Conservation (phyloP, 2,888 invertebrate genomes). For the Apoda limacodes region DNA sequence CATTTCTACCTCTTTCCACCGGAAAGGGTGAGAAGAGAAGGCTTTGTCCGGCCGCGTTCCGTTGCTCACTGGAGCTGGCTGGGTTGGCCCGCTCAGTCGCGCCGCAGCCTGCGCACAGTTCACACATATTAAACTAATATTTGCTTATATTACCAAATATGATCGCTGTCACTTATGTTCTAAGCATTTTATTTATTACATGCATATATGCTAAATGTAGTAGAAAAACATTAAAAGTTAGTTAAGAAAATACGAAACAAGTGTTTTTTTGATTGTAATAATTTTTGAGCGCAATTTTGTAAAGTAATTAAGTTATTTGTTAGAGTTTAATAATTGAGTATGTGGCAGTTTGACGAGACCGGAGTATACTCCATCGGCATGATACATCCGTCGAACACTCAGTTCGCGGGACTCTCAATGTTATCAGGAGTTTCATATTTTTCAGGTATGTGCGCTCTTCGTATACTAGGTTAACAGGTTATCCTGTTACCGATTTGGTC, state of each 20-base stretch:
- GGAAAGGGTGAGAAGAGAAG: conserved; percentile 18
- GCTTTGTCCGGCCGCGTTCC: conserved; percentile 19
- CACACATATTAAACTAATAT: conserved; percentile 38
- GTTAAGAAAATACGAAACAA: too few relatives aligned
- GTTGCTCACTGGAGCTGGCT: conserved; percentile 17
- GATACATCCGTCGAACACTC: conserved; percentile 75
- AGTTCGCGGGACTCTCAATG: conserved; percentile 77
- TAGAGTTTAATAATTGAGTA: too few relatives aligned
- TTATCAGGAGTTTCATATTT: conserved; percentile 56
- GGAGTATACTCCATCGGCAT: conserved; percentile 90
- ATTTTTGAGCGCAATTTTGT: too few relatives aligned
- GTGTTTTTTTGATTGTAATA: too few relatives aligned
- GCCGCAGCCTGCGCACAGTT: conserved; percentile 47
- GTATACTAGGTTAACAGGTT: background rate
- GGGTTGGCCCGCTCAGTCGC: conserved; percentile 47
- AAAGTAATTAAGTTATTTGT: too few relatives aligned
- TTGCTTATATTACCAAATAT: conserved; percentile 40
- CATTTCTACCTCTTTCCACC: conserved; percentile 16
- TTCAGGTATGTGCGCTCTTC: conserved; percentile 53
- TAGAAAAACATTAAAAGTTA: too few relatives aligned
- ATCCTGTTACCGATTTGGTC: too few relatives aligned
- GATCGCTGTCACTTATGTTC: conserved; percentile 30
- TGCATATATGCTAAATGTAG: too few relatives aligned
- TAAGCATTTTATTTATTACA: too few relatives aligned
- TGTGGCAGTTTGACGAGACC: conserved; percentile 78